phyloP scores from a whole-genome alignment of 1,140 invertebrate genomes.

The Drosophila bifasciata region DNA sequence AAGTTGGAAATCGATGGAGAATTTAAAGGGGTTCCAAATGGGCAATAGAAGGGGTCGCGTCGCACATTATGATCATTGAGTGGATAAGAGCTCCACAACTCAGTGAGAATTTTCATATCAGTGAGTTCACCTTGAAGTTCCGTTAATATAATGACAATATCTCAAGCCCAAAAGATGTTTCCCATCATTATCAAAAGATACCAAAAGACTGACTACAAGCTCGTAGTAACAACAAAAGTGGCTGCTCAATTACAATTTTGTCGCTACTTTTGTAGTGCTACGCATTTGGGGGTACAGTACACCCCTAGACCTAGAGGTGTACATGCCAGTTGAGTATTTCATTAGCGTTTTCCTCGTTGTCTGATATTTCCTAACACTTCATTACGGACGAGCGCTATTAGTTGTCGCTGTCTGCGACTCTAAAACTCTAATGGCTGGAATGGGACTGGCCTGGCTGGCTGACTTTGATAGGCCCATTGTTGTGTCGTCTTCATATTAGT shows the following conservation, averaged over 20 bases:
- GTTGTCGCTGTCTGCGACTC: slow-evolving; percentile 30
- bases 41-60: no score
- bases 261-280: slow-evolving; percentile 15
- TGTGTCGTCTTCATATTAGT: slow-evolving; percentile 44
- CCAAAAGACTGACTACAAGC: slow-evolving; percentile 23
- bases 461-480: slow-evolving; percentile 74
- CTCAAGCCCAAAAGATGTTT: slow-evolving; percentile 27
- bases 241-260: slow-evolving; percentile 36
- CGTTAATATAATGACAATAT: slow-evolving; percentile 19
- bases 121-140: background rate
- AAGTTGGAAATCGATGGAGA: slow-evolving; percentile 7
- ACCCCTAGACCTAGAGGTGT: no score
- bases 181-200: slow-evolving; percentile 51
- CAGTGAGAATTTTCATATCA: background rate
- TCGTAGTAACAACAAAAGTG: slow-evolving; percentile 4
- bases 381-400: slow-evolving; percentile 67
- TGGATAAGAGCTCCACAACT: no score
- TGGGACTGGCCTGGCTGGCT: slow-evolving; percentile 4
- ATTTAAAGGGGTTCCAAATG: slow-evolving; percentile 5
- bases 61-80: no score
- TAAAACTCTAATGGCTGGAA: no score
- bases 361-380: slow-evolving; percentile 69
- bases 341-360: slow-evolving; percentile 43
- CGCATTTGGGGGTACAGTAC: no score
- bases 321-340: slow-evolving; percentile 58